Conservation (phyloP, 2,797 vertebrate species). For the Lacerta viridis region DNA sequence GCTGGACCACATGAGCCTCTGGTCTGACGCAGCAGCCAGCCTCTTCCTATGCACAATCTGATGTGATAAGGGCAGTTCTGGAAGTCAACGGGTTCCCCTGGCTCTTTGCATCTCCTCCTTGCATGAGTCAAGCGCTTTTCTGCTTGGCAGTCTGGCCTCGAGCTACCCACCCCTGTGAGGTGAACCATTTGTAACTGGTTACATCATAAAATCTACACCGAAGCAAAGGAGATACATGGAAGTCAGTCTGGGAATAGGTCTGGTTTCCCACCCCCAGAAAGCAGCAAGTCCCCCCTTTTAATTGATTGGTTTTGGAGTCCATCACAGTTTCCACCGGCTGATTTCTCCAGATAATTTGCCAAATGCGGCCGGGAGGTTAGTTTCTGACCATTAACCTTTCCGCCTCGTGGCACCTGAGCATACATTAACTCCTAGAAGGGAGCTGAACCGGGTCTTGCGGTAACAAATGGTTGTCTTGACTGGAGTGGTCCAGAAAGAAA, state of each 20-base stretch:
- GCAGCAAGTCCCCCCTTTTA: not conserved
- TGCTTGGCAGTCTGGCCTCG: not conserved
- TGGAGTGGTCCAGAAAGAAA: not conserved
- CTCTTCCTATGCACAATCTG: too few species aligned
- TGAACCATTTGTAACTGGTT: not conserved
- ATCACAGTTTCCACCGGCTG: accelerated
- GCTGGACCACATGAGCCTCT: too few species aligned
- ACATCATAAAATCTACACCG: not conserved
- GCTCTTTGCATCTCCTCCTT: too few species aligned
- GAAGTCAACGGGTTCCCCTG: not conserved
- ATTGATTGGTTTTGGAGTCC: accelerated
- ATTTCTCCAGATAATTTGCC: not conserved
- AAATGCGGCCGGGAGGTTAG: not conserved
- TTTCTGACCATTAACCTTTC: constrained; percentile 13
- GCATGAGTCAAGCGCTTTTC: not conserved
- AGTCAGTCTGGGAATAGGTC: too few species aligned
- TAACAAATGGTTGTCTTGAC: not conserved
- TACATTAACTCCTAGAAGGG: not conserved
- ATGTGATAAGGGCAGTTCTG: too few species aligned
- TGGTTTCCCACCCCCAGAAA: not conserved
- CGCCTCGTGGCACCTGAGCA: not conserved
- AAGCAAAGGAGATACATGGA: not conserved
- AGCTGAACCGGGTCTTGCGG: not conserved
- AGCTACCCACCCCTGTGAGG: not conserved
- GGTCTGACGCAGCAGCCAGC: too few species aligned